A percentile compares a stretch with the other conserved stretches of the same genome.
These are phyloP conservation scores for Lagodon rhomboides DNA, from an alignment of 2,797 vertebrate genomes.

Conservation along the genomic window DNA sequence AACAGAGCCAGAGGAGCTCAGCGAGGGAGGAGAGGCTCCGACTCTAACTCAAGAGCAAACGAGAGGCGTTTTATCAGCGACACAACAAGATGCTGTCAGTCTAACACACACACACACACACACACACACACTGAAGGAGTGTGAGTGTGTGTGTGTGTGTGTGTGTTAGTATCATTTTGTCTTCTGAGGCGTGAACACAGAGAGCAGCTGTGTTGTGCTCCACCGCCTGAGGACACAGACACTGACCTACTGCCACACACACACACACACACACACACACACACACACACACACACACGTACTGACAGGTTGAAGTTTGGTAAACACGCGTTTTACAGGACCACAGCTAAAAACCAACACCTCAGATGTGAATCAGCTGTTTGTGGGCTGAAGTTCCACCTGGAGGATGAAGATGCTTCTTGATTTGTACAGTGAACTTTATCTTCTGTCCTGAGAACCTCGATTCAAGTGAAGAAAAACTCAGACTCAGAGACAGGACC, in stretches of 20 bases:
- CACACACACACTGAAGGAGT: background rate
- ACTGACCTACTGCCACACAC: constrained; percentile 54
- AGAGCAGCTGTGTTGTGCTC: constrained; percentile 55
- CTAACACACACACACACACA: background rate
- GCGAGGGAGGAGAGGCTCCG: background rate
- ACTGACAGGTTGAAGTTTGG: constrained; percentile 13
- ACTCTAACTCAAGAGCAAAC: constrained; percentile 13
- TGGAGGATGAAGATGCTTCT: too few species aligned
- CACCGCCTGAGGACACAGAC: constrained; percentile 63
- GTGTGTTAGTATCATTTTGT: constrained; percentile 29
- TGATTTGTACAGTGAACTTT: too few species aligned
- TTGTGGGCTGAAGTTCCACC: too few species aligned
- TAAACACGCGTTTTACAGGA: background rate
- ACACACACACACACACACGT: constrained; percentile 10
- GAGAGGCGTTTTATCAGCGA: background rate
- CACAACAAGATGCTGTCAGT: background rate
- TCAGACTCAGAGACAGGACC: too few species aligned
- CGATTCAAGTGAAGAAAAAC: too few species aligned
- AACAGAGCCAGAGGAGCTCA: background rate
- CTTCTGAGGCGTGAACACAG: constrained; percentile 44
- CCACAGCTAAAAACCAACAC: constrained; percentile 6
- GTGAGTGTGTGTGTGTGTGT: background rate
- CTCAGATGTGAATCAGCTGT: background rate
- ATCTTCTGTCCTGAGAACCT: too few species aligned
- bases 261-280: constrained; percentile 13